Base-by-base conservation (phyloP, 1,140 invertebrate genomes). In the Orius insidiosus region DNA sequence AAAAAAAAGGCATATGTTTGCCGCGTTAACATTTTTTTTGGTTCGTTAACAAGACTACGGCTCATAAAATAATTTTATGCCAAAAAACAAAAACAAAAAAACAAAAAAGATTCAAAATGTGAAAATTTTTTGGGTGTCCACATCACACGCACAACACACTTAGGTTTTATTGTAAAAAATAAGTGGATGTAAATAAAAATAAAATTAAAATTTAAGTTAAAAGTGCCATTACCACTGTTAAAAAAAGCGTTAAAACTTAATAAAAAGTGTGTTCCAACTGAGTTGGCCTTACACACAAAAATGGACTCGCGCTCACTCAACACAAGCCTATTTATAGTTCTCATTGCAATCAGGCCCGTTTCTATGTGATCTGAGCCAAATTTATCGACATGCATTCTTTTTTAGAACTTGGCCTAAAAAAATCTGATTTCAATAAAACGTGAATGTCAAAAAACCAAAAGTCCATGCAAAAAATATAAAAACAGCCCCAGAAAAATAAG, bases 11-110 rank as follows among this genome's bases (percentile, higher is more conserved):
- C 39, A 47, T 43, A 52, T 41, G 51, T 37, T 54, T 54, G 53
- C 53, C 53, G 47, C 46, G 53, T 54, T 54, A 54, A 54, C 53
- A 54, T 53, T 38, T 24, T 24, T 24, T 24, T 24, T 24, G n/a
- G 18, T 35, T 52, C 51, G 48, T 50, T 42, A 49, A 54, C 47
- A 49, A 42, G 37, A 47, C 48, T 54, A 52, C 45, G 45, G 52
- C 42, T 52, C 49, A 53, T 49, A 50, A 53, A 50, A 49, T 45
- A 50, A 47, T 39, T 42, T 39, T 47, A 15, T 47, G 34, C 33
- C 33, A 49, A 44, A 49, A 36, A 42, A 7, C 16, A 45, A 45
- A 46, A 46, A 33, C 31, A 47, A n/a, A 34, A 41, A 42, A 42
- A 47, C 19, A 40, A 35, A 19, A 15, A 36, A 11, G 44, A 36